These are phyloP conservation scores for Piscicola geometra DNA, from an alignment of 2,888 invertebrate genomes.

Conservation along the genomic window DNA sequence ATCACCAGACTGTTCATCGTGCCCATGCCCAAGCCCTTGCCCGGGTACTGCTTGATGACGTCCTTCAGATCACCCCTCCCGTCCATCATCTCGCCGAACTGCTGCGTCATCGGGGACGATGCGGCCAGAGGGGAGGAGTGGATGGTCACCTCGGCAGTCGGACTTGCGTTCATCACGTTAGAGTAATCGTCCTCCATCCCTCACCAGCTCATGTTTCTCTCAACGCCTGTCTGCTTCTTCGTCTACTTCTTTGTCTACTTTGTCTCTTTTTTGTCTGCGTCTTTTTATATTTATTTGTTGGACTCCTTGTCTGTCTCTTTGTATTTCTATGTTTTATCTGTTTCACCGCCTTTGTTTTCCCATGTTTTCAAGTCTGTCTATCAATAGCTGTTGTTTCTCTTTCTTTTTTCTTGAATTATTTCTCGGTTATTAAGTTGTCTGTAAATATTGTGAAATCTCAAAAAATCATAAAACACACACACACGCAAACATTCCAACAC, in stretches of 20 bases:
- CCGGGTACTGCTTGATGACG: constrained; percentile 29
- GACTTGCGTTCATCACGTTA: neutral
- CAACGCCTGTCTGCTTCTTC: neutral
- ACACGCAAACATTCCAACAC: too few relatives aligned
- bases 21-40: constrained; percentile 23
- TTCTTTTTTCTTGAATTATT: too few relatives aligned
- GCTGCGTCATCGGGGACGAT: neutral
- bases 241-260: neutral
- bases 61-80: neutral
- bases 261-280: neutral
- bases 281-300: neutral
- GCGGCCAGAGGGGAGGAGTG: neutral
- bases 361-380: too few relatives aligned
- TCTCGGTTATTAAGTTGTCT: too few relatives aligned
- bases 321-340: neutral
- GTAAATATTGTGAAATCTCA: too few relatives aligned
- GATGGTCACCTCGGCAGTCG: constrained; percentile 5
- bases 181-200: neutral
- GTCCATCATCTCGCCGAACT: neutral
- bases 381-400: too few relatives aligned
- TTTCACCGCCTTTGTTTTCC: neutral
- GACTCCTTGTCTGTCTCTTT: neutral
- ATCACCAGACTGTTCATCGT: constrained; percentile 30
- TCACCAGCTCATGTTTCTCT: neutral
- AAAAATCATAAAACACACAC: too few relatives aligned